phyloP scores from a whole-genome alignment of 2,888 invertebrate species.

The Lagria hirta region DNA sequence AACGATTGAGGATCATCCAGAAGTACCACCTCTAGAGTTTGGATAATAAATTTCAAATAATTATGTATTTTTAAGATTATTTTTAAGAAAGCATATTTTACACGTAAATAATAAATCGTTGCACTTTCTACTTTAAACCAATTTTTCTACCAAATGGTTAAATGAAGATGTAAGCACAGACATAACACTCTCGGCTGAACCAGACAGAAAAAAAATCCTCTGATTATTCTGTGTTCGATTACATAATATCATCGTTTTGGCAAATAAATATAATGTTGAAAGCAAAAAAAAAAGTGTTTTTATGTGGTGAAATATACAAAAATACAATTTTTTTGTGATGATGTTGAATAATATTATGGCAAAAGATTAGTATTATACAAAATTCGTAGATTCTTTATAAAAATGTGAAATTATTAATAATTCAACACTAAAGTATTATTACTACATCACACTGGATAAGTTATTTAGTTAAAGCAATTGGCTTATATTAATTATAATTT shows the following conservation, averaged over 20 bases:
- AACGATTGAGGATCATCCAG: slow-evolving; percentile 60
- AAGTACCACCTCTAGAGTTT: slow-evolving; percentile 67
- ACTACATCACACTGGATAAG: slow-evolving; percentile 22
- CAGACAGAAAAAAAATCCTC: slow-evolving; percentile 13
- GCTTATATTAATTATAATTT: slow-evolving; percentile 19
- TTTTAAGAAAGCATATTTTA: slow-evolving; percentile 23
- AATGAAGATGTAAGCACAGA: slow-evolving; percentile 11
- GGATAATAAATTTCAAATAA: slow-evolving; percentile 28
- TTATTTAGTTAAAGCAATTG: slow-evolving; percentile 17
- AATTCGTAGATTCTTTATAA: slow-evolving; percentile 13
- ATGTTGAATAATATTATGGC: slow-evolving; percentile 3
- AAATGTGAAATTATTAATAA: slow-evolving; percentile 17
- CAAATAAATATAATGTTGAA: slow-evolving; percentile 20
- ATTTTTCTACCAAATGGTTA: slow-evolving; percentile 11
- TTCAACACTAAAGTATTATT: slow-evolving; percentile 16
- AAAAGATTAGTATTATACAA: slow-evolving; percentile 10
- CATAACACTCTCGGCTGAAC: slow-evolving; percentile 11
- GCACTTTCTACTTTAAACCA: slow-evolving; percentile 10
- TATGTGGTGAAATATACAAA: no score
- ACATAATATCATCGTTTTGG: slow-evolving; percentile 9
- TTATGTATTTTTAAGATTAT: slow-evolving; percentile 11
- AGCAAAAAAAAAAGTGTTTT: slow-evolving; percentile 6
- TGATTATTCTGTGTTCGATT: slow-evolving; percentile 8
- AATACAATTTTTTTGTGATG: slow-evolving; percentile 1
- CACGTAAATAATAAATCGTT: slow-evolving; percentile 19